Conservation (phyloP, 2,888 invertebrate genomes). For the Meganola albula region DNA sequence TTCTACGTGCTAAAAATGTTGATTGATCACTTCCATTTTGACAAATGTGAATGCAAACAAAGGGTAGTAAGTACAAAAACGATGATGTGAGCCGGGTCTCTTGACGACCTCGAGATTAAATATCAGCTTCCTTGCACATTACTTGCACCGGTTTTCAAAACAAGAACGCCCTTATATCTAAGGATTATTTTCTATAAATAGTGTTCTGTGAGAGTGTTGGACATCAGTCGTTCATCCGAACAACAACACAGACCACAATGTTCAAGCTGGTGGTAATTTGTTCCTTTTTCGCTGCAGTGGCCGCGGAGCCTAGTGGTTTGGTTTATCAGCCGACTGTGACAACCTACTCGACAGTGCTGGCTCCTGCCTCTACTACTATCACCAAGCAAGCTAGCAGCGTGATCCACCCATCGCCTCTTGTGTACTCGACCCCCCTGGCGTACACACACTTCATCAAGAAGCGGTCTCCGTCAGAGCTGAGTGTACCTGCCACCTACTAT, state of each 20-base stretch:
- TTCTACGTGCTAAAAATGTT: no score
- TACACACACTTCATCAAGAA: slow-evolving; percentile 51
- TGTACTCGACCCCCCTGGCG: slow-evolving; percentile 41
- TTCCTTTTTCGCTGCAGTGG: slow-evolving; percentile 76
- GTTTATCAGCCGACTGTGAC: slow-evolving; percentile 25
- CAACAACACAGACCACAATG: slow-evolving; percentile 67
- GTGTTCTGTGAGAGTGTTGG: slow-evolving; percentile 28
- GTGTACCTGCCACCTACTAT: slow-evolving; percentile 24
- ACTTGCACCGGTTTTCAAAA: slow-evolving; percentile 62
- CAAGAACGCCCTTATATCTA: slow-evolving; percentile 58
- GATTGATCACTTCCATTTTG: no score
- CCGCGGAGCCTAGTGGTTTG: slow-evolving; percentile 53
- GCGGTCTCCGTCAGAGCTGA: slow-evolving; percentile 33
- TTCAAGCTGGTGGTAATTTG: slow-evolving; percentile 78
- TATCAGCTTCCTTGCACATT: slow-evolving; percentile 60
- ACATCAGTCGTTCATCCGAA: slow-evolving; percentile 59
- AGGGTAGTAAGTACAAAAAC: no score
- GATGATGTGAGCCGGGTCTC: slow-evolving; percentile 13
- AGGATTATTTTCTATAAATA: slow-evolving; percentile 62
- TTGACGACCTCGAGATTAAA: slow-evolving; percentile 58
- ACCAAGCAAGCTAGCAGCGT: slow-evolving; percentile 60
- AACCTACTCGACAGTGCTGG: slow-evolving; percentile 28
- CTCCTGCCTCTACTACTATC: slow-evolving; percentile 53
- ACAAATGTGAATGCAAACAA: no score
- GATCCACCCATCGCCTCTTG: slow-evolving; percentile 57